Percentiles rank a stretch among this genome's conserved stretches.
Conservation (phyloP, 2,113 vertebrate species). For the Brachypteracias leptosomus region DNA sequence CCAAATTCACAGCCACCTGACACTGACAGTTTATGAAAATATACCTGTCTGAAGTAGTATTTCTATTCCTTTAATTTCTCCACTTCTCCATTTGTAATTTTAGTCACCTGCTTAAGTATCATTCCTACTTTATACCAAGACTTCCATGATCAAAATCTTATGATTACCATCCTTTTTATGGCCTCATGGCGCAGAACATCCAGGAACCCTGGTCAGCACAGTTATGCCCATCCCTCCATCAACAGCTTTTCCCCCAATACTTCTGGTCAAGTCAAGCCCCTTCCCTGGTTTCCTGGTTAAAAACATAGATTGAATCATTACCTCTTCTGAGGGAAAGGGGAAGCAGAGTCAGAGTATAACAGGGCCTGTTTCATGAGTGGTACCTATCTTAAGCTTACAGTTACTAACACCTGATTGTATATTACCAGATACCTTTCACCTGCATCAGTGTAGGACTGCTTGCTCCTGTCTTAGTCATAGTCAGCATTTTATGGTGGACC, state of each 20-base stretch:
- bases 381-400: background rate
- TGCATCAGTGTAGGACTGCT: background rate
- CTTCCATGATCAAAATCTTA: background rate
- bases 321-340: background rate
- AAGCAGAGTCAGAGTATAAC: background rate
- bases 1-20: background rate
- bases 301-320: background rate
- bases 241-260: background rate
- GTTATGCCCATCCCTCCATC: background rate
- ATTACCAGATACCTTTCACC: background rate
- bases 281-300: background rate
- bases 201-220: background rate
- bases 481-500: background rate
- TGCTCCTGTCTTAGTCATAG: background rate
- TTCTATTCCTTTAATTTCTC: background rate
- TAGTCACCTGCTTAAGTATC: background rate
- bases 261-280: background rate
- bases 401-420: background rate
- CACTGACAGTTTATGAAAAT: background rate
- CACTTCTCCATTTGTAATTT: background rate
- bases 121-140: background rate
- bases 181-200: background rate
- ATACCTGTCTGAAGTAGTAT: background rate
- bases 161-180: background rate
- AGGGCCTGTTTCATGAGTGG: background rate